Evolutionary conservation across 2,113 vertebrate genomes (phyloP), one percentile per base, ranked within the genome.

Genomic region (Euleptes europaea): DNA sequence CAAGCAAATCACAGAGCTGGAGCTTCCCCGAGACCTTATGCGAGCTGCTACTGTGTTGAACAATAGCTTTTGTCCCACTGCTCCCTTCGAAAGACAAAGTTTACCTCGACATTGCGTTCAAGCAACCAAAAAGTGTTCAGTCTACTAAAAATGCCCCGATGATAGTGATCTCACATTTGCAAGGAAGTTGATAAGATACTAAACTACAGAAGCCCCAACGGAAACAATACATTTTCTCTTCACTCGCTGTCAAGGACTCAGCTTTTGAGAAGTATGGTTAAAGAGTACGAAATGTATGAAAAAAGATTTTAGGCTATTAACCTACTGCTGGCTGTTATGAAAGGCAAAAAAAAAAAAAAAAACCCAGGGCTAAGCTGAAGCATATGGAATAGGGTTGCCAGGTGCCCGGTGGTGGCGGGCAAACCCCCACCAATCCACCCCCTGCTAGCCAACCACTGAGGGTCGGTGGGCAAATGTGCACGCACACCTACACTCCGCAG

Each of bases 11-110:
- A 86, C 76, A 65, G 76, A 88, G 74, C 26, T 60, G 21, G 65
- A 82, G 86, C 84, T 88, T 93, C 82, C 84, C 49, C 85, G 71
- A 86, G 84, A 80, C 79, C 83, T 71, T 80, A 86, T 87, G 65
- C 82, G 35, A 47, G 57, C 89, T 83, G 87, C 67, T 81, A 71
- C 1, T 83, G 85, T 80, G 60, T 47, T 67, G 63, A 88, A 86
- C 81, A 91, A 88, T 83, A 19, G 57, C 40, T 54, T 57, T 71
- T 78, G 71, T 2, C 84, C 86, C 79, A 40, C 42, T 77, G 67
- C 44, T 88, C 76, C 70, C 79, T 82, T 90, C 78, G 75, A 90
- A 85, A 83, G 40, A 73, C 83, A 87, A 75, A 79, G 89, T 88
- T 72, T 11, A 51, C 54, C 44, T 82, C 83, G 88, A 85, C 89